A percentile compares a stretch with the other conserved stretches of the same genome.
phyloP scores from a whole-genome alignment of 2,888 invertebrate species.

The Agrotis puta region DNA sequence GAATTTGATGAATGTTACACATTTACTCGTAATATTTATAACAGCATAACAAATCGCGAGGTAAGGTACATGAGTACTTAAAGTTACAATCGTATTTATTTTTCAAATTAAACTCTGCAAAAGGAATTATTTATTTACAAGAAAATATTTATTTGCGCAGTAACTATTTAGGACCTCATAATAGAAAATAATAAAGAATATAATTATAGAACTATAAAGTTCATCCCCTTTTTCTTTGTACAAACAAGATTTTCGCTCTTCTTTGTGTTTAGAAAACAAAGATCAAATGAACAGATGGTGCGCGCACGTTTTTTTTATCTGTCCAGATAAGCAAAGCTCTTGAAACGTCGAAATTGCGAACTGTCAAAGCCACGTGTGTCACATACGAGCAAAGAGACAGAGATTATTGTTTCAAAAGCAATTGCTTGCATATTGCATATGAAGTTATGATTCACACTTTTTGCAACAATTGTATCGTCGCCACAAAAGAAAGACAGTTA shows the following conservation, averaged over 20 bases:
- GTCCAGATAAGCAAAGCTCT: slow-evolving; percentile 23
- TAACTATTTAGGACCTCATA: background rate
- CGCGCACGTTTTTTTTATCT: slow-evolving; percentile 8
- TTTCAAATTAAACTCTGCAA: background rate
- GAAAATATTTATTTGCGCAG: background rate
- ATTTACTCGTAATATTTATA: background rate
- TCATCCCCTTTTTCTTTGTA: background rate
- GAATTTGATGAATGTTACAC: too few relatives aligned
- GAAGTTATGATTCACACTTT: slow-evolving; percentile 39
- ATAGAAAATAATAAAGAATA: too few relatives aligned
- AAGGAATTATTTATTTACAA: too few relatives aligned
- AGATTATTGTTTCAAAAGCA: slow-evolving; percentile 19
- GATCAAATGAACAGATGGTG: slow-evolving; percentile 16
- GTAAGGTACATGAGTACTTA: background rate
- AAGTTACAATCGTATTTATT: background rate
- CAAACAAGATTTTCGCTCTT: background rate
- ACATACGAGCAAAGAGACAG: slow-evolving; percentile 19
- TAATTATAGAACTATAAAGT: background rate
- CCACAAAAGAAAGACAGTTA: slow-evolving; percentile 5
- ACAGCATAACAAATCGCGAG: too few relatives aligned
- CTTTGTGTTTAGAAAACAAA: slow-evolving; percentile 20
- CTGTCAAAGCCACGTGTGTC: slow-evolving; percentile 40
- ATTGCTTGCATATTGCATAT: slow-evolving; percentile 9
- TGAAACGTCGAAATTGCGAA: slow-evolving; percentile 27
- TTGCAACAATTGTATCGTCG: slow-evolving; percentile 14